Percentiles rank a stretch among this genome's conserved stretches.
These are phyloP conservation scores for Cheracebus regulus DNA, from an alignment of 2,797 vertebrate species.

Conservation along the genomic window DNA sequence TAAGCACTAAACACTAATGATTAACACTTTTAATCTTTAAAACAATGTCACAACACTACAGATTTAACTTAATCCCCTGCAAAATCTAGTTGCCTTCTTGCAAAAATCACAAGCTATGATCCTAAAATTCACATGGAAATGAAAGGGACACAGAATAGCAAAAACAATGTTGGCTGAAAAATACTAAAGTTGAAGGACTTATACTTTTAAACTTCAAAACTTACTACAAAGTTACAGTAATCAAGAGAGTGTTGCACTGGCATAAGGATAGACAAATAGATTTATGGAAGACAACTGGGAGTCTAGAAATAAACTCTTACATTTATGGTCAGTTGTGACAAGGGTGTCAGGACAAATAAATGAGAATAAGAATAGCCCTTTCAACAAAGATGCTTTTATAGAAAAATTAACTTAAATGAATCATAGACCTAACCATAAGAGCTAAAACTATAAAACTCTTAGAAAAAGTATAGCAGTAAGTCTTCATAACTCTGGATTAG, in stretches of 20 bases:
- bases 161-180: not conserved
- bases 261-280: not conserved
- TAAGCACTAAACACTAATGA: not conserved
- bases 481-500: not conserved
- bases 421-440: not conserved
- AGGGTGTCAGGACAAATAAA: not conserved
- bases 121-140: slow-evolving; percentile 6
- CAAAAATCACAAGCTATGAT: not conserved
- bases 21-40: not conserved
- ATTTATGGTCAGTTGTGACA: not conserved
- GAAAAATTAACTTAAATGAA: not conserved
- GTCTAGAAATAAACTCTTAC: not conserved
- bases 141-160: not conserved
- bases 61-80: not conserved
- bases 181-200: not conserved
- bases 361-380: not conserved
- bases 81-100: not conserved
- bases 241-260: not conserved
- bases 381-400: not conserved
- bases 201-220: not conserved
- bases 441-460: not conserved
- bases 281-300: not conserved
- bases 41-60: not conserved
- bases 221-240: not conserved
- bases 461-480: not conserved